Percentiles rank a stretch among this genome's conserved stretches.
These are phyloP conservation scores for Lutjanus argentimaculatus DNA, from an alignment of 2,797 vertebrate species.

Conservation along the genomic window DNA sequence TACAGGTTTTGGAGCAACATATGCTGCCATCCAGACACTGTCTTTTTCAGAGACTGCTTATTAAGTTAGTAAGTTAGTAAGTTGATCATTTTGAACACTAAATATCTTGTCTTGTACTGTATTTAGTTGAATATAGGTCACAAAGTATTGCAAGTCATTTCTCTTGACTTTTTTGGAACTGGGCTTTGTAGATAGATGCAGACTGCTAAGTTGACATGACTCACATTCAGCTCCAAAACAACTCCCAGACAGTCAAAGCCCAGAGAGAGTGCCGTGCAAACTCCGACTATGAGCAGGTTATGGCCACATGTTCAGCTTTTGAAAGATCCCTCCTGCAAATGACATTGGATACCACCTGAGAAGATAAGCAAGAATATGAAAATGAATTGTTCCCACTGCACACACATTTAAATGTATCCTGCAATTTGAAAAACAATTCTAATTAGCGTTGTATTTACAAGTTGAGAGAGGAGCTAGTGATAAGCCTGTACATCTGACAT, in stretches of 20 bases:
- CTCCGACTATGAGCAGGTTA: slow-evolving; percentile 89
- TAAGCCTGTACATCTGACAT: not conserved
- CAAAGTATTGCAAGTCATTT: too few relatives aligned
- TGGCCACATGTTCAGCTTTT: slow-evolving; percentile 81
- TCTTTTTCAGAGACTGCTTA: too few relatives aligned
- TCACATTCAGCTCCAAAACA: slow-evolving; percentile 95
- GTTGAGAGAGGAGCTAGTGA: not conserved
- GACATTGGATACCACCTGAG: slow-evolving; percentile 92
- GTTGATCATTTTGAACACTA: too few relatives aligned
- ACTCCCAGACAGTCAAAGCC: slow-evolving; percentile 93
- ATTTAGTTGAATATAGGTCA: too few relatives aligned
- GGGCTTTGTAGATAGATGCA: not conserved
- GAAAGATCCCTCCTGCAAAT: slow-evolving; percentile 90
- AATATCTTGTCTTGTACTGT: too few relatives aligned
- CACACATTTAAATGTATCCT: not conserved
- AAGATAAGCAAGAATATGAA: slow-evolving; percentile 56
- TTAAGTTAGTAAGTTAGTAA: too few relatives aligned
- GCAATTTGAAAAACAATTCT: not conserved
- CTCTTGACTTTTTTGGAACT: too few relatives aligned
- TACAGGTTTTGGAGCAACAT: too few relatives aligned
- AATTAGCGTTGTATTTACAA: not conserved
- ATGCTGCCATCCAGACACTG: too few relatives aligned
- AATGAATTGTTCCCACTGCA: not conserved
- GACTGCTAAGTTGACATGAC: slow-evolving; percentile 57
- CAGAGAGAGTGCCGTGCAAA: slow-evolving; percentile 89